These are phyloP conservation scores for Penaeus indicus DNA, from an alignment of 1,140 invertebrate genomes.

Conservation along the genomic window DNA sequence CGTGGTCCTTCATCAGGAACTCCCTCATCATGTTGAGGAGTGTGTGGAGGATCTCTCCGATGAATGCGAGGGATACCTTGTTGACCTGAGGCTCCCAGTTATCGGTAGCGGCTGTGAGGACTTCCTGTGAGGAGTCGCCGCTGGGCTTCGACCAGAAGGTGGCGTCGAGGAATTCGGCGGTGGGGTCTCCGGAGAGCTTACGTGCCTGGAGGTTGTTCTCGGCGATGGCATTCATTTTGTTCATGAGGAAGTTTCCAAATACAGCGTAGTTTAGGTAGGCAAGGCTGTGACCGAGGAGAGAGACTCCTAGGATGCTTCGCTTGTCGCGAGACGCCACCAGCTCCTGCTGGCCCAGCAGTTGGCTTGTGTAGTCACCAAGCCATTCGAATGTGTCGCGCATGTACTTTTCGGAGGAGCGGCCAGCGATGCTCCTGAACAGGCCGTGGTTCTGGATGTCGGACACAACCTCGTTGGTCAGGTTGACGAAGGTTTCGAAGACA, in stretches of 20 bases:
- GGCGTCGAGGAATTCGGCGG: slow-evolving; percentile 74
- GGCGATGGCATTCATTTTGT: slow-evolving; percentile 61
- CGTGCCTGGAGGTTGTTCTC: slow-evolving; percentile 59
- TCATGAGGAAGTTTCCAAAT: slow-evolving; percentile 61
- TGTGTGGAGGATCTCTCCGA: slow-evolving; percentile 74
- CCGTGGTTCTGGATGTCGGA: slow-evolving; percentile 35
- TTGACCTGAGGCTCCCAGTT: slow-evolving; percentile 66
- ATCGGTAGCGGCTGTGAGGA: slow-evolving; percentile 66
- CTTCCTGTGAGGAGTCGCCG: slow-evolving; percentile 42
- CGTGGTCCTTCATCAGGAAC: slow-evolving; percentile 70
- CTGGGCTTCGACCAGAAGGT: slow-evolving; percentile 70
- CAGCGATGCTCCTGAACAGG: slow-evolving; percentile 34
- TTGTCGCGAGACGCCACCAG: background rate
- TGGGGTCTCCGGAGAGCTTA: slow-evolving; percentile 70
- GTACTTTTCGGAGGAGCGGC: slow-evolving; percentile 52
- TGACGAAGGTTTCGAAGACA: slow-evolving; percentile 41
- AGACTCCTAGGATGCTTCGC: slow-evolving; percentile 10
- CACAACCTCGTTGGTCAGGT: slow-evolving; percentile 44
- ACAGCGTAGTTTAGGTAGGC: slow-evolving; percentile 58
- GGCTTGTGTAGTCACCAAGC: slow-evolving; percentile 52
- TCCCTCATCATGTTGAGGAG: slow-evolving; percentile 75
- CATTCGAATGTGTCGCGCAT: slow-evolving; percentile 54
- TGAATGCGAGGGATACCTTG: slow-evolving; percentile 68
- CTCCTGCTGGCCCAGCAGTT: slow-evolving; percentile 33
- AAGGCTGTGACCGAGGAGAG: slow-evolving; percentile 17